Evolutionary conservation across 2,113 vertebrate genomes (phyloP).

Genomic region (Conger conger): DNA sequence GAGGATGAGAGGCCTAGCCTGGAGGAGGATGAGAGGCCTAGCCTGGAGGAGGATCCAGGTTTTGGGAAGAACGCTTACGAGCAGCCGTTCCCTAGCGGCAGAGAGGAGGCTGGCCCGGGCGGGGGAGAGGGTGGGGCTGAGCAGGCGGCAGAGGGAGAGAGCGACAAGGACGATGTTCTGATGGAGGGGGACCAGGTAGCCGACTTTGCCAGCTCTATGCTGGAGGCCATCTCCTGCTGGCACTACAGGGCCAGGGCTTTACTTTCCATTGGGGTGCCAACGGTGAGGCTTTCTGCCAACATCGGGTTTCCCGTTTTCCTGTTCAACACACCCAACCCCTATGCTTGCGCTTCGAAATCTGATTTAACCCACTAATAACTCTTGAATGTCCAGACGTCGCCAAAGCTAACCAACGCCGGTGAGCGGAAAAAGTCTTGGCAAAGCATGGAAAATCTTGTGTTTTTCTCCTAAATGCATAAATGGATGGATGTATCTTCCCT

Average conservation of each 20-base stretch:
- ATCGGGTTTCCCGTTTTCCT: neutral
- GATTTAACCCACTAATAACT: slow-evolving; percentile 10
- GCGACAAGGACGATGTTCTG: slow-evolving; percentile 69
- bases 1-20: slow-evolving; percentile 48
- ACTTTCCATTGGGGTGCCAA: slow-evolving; percentile 72
- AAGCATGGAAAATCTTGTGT: neutral
- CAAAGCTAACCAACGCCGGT: neutral
- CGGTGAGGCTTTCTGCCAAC: slow-evolving; percentile 71
- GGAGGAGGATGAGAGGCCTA: slow-evolving; percentile 43
- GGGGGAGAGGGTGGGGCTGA: slow-evolving; percentile 42
- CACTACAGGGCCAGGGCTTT: slow-evolving; percentile 76
- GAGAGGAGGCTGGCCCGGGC: slow-evolving; percentile 48
- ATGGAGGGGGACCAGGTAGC: slow-evolving; percentile 82
- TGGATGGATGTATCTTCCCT: neutral
- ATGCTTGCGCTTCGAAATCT: neutral
- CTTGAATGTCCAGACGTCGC: neutral
- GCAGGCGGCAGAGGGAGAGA: slow-evolving; percentile 46
- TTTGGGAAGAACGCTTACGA: slow-evolving; percentile 57
- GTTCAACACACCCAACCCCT: neutral
- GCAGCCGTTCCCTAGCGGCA: slow-evolving; percentile 46
- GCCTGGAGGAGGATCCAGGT: slow-evolving; percentile 50
- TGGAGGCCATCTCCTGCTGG: slow-evolving; percentile 83
- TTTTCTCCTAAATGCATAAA: neutral
- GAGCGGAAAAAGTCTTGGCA: neutral
- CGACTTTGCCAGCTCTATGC: slow-evolving; percentile 79